Percentiles rank a stretch among this genome's conserved stretches.
phyloP scores from a whole-genome alignment of 2,113 vertebrate genomes.

The Oreocharis arfaki region DNA sequence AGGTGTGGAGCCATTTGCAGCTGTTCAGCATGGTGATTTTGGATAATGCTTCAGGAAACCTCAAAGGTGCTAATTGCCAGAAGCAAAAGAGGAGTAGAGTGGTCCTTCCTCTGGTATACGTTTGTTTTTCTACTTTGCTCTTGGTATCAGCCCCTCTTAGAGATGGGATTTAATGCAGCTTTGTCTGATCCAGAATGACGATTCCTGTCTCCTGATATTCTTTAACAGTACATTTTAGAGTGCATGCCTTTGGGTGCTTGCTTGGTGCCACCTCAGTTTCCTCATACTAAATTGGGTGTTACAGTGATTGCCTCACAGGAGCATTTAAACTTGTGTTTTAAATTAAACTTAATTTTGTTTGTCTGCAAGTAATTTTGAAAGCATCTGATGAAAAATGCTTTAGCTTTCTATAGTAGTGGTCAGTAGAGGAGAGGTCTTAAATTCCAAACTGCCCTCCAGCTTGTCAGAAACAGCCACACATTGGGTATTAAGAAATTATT shows the following conservation, averaged over 20 bases:
- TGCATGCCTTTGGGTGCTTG: background rate
- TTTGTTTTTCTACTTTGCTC: background rate
- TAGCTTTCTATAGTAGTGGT: background rate
- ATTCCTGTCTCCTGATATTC: background rate
- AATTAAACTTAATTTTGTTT: background rate
- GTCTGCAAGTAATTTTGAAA: background rate
- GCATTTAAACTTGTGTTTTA: background rate
- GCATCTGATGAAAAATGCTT: background rate
- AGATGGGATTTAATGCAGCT: background rate
- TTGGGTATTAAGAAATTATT: background rate
- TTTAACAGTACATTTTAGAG: background rate
- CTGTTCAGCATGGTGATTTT: background rate
- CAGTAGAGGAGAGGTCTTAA: background rate
- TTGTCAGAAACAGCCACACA: background rate
- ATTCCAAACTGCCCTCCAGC: background rate
- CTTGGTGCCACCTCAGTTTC: background rate
- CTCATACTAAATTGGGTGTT: background rate
- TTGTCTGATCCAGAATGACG: background rate
- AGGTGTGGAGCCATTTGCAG: background rate
- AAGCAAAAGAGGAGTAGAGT: background rate
- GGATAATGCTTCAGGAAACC: background rate
- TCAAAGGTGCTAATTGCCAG: background rate
- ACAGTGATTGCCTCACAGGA: background rate
- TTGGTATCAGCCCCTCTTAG: background rate
- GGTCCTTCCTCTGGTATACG: background rate